Base-by-base conservation (phyloP, 2,113 vertebrate species). In the Sorex fumeus region DNA sequence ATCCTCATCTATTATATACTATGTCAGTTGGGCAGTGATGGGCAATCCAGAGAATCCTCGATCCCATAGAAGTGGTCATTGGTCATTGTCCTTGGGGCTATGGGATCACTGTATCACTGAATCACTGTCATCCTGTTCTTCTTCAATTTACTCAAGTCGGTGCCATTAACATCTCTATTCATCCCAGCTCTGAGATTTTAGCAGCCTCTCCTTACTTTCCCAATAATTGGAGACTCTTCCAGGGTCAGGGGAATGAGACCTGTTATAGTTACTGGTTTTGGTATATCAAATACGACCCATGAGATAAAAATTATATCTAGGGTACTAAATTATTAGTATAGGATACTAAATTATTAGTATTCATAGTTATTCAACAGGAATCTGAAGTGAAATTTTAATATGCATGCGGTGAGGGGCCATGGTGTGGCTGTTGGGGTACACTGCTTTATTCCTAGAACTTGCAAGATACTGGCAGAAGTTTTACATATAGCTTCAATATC, bases 401-500 rank as follows among this genome's bases (percentile, higher is more conserved):
- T 60, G 57, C 18, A 23, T 60, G 57, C 23, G 21, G 57, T 60
- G 18, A 60, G 57, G 57, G 18, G 57, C 23, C 18, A 60, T 53
- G 53, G 53, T 53, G 8, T 69, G 0, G 5, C 12, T 3, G 11
- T 2, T 50, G 8, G 28, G 30, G 25, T 6, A 0, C 23, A 57
- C 2, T 23, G 2, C 21, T 87, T 83, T 91, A 76, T 88, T 93
- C 67, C 67, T 84, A 62, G 76, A 40, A n/a, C 30, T 93, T 74
- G 36, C 50, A 91, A 89, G 16, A 4, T 40, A 34, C 9, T 74
- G 64, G 27, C 85, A 57, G 28, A 0, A 45, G 62, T 86, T 91
- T 90, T 72, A 72, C 1, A 8, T 47, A 6, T 1, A 71, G 15
- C 13, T 16, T 95, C n/a, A 40, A 15, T 30, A 8, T 32, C 25